Conservation (phyloP, 1,140 invertebrate genomes). For the Apis laboriosa region DNA sequence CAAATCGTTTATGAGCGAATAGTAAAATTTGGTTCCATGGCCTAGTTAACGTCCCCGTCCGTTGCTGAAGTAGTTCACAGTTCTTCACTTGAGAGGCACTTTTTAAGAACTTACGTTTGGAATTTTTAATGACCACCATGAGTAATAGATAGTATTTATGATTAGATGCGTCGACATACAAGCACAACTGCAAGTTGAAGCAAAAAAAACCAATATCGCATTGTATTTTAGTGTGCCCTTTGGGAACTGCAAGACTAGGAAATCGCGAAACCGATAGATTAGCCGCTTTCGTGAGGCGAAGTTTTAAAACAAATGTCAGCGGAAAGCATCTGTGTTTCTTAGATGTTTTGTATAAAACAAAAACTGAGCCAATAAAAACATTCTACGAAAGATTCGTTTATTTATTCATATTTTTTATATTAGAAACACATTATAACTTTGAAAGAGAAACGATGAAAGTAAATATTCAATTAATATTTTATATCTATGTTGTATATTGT, state of each 20-base stretch:
- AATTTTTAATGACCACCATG: constrained; percentile 38
- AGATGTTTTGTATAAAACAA: constrained; percentile 74
- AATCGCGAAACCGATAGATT: constrained; percentile 64
- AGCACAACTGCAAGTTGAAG: constrained; percentile 51
- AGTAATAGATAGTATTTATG: constrained; percentile 21
- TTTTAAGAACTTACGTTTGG: constrained; percentile 40
- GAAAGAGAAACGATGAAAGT: too few species aligned
- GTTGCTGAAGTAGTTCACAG: constrained; percentile 55
- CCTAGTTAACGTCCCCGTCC: constrained; percentile 60
- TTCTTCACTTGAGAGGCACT: constrained; percentile 45
- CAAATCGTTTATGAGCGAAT: constrained; percentile 40
- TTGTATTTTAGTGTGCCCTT: constrained; percentile 55
- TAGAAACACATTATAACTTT: too few species aligned
- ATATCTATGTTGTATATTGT: too few species aligned
- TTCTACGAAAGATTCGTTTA: constrained; percentile 47
- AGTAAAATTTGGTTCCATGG: constrained; percentile 54
- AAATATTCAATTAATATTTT: too few species aligned
- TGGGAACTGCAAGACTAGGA: constrained; percentile 58
- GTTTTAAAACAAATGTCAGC: constrained; percentile 59
- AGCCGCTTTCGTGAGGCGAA: constrained; percentile 65
- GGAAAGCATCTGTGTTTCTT: constrained; percentile 69
- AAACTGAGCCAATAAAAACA: constrained; percentile 67
- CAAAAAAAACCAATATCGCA: constrained; percentile 50
- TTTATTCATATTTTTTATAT: background rate
- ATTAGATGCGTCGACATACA: constrained; percentile 53